These are phyloP conservation scores for Fringilla coelebs DNA, from an alignment of 2,797 vertebrate genomes.

Conservation along the genomic window DNA sequence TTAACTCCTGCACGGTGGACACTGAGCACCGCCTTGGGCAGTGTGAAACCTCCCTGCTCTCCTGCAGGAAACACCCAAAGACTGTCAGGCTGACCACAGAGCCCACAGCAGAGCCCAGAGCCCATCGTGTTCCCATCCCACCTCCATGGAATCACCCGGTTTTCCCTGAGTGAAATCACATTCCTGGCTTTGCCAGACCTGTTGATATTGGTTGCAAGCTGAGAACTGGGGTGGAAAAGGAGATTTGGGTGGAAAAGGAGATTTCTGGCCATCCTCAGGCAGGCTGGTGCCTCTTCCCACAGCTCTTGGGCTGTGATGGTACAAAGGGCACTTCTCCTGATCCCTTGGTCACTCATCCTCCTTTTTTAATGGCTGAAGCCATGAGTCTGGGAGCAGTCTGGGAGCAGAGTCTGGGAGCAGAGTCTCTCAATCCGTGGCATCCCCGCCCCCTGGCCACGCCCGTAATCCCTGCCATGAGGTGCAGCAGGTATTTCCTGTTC, in stretches of 20 bases:
- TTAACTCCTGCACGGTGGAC: neutral
- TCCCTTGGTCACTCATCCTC: neutral
- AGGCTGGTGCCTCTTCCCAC: too few relatives aligned
- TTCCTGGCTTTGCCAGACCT: neutral
- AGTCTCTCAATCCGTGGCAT: neutral
- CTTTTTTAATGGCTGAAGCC: rapidly evolving
- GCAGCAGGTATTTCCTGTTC: conserved; percentile 40
- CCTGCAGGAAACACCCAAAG: neutral
- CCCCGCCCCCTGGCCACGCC: neutral
- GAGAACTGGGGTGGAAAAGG: neutral
- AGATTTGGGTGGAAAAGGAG: neutral
- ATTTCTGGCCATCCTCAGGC: neutral
- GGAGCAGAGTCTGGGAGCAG: neutral
- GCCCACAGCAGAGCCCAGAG: neutral
- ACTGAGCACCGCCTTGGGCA: rapidly evolving
- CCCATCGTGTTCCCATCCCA: rapidly evolving
- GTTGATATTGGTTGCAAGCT: rapidly evolving
- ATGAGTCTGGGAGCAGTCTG: neutral
- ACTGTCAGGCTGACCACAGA: neutral
- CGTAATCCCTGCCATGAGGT: neutral
- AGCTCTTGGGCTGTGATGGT: rapidly evolving
- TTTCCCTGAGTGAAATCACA: neutral
- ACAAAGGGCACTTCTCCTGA: neutral
- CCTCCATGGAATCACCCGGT: rapidly evolving
- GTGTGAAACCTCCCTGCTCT: neutral